Base-by-base conservation (phyloP, 92 coral and sea anemone genomes). In the Plumapathes pennacea region DNA sequence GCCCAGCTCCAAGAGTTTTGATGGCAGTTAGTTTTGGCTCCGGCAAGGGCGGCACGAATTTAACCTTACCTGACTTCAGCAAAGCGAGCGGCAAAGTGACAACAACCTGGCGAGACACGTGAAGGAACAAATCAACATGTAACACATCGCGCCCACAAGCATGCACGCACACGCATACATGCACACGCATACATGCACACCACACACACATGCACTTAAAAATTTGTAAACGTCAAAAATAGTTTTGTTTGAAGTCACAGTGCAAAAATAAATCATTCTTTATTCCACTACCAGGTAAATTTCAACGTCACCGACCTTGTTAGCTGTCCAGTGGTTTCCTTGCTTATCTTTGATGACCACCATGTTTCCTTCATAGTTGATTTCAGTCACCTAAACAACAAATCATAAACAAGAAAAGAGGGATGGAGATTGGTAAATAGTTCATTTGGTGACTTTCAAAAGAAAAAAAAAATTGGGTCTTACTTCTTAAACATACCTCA, bases 1-100 rank as follows among this genome's bases (percentile, higher is more conserved):
- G 80, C 22, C 99, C 99, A 47, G 99, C 96, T 64, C 99, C 99
- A 44, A 94, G 94, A 49, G 67, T 88, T 38, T 58, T 30, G 18
- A 94, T 77, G 0, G 99, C 97, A 46, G 45, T 56, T 37, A 44
- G 50, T 54, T 94, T 94, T 52, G 53, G 50, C 18, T 43, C 10
- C 0, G 99, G 95, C 17, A 94, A 82, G 20, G 81, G 67, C 20
- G 99, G 99, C 28, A 62, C 84, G 42, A 94, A 94, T 17, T 69
- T 69, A 11, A 94, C 77, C 56, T 41, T 46, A 21, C 58, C 95
- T 15, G 95, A 74, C 59, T 94, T 89, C 25, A 94, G 65, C 46
- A 94, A 46, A 32, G 83, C 86, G 60, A 94, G 57, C 0, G 99
- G 99, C 2, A 94, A 74, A 4, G 99, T 94, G 10, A 94, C 88